Evolutionary conservation across 92 coral and sea anemone genomes (phyloP), one percentile per base, ranked within the genome.

Genomic region (Desmophyllum pertusum): DNA sequence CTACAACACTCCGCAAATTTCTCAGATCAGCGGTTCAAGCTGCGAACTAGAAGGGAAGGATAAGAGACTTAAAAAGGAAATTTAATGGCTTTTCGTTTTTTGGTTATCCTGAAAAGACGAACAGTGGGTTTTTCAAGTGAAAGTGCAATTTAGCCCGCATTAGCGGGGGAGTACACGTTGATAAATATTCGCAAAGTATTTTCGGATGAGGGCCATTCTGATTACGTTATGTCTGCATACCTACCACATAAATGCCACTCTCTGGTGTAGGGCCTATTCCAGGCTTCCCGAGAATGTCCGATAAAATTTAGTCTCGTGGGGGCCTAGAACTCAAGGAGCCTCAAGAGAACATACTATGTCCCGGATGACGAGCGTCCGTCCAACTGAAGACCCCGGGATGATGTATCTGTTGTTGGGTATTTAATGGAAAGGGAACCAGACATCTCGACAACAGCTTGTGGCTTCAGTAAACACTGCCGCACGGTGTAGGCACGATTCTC

Each of bases 211-310:
- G 87, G 83, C 8, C 41, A 48, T 19, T 17, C 80, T 21, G 80
- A 78, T n/a, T 5, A 78, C 74, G 3, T n/a, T 94, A 79, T 30
- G 79, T 94, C 3, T 94, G 98, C n/a, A n/a, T 67, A 82, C 80
- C 38, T 94, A 94, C 70, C 73, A 81, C 65, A 83, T 94, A 36
- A 90, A 72, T 61, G 88, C 87, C n/a, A 36, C 46, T 88, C 19
- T 48, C 86, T 41, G 81, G 80, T 27, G 86, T 75, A 38, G 80
- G 70, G 23, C 81, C 84, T 2, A 50, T 85, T 0, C 70, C 89
- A 64, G 95, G 95, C 42, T 92, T 89, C n/a, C 95, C 95, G 6
- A 10, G 70, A 48, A 9, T 89, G 55, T 75, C 91, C 4, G 79
- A 83, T 23, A 65, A 52, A n/a, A n/a, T 13, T 89, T 89, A 17